Base-by-base conservation (phyloP, 1,140 invertebrate genomes). In the Leptinotarsa lineolata region DNA sequence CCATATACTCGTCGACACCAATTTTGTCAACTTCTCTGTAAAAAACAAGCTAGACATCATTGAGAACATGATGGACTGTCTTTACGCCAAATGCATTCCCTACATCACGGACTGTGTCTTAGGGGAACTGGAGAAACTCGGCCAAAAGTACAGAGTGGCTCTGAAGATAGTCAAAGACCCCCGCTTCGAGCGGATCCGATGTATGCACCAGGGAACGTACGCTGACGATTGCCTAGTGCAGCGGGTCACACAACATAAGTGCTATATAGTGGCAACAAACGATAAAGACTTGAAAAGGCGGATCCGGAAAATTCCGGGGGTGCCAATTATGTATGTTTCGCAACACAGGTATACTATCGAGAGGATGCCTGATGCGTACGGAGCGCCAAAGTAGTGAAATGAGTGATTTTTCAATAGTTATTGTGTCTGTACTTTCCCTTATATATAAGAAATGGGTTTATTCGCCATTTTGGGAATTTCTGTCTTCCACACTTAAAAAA, bases 181-280 rank as follows among this genome's bases (percentile, higher is more conserved):
- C 1, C 86, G 97, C 58, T 98, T 99, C 86, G 92, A 99, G 85
- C 89, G 96, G 72, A 88, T 99, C 58, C 89, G 92, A 64, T 99
- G 98, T 86, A 85, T 95, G 78, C 98, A 99, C 85, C 98, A 98
- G 86, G 98, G 98, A 58, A 99, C 96, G 2, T 99, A 99, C 88
- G 98, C 98, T 77, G 98, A 99, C 88, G 98, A 99, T 85, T 99
- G 98, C 86, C 86, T 99, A 68, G 96, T 99, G 2, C 93, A 99
- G 81, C 89, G 97, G 83, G 93, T 99, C 4, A 97, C 93, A 18
- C 95, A 99, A 90, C 97, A 99, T 84, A 99, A 99, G 85, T 99
- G 97, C 87, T 99, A 99, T 84, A 99, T 99, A 79, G 97, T 99
- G 18, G 98, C 96, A 8, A 99, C 98, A 3, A 99, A 98, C 88